Base-by-base conservation (phyloP, 1,140 invertebrate genomes). In the Listronotus bonariensis region DNA sequence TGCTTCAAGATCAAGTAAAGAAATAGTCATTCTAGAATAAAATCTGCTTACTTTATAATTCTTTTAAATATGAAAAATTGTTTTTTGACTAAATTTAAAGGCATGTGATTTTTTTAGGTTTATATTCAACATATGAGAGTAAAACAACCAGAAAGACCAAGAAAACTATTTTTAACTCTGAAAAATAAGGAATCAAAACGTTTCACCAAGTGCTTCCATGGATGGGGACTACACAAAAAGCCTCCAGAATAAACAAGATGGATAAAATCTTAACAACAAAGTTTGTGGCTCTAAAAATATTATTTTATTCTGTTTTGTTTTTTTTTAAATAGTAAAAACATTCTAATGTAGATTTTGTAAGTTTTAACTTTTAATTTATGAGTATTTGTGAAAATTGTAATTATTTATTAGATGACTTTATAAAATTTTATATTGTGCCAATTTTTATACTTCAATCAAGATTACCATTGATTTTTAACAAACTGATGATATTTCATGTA, bases 171-270 rank as follows among this genome's bases (percentile, higher is more conserved):
- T 80, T 85, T 98, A n/a, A 96, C 96, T 18, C 84, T 98, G 60
- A 99, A 98, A 82, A 95, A 95, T 75, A 97, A 97, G 76, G 97
- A 99, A 81, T 95, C 95, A 11, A 86, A 86, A 69, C 85, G 93
- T 71, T 99, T 99, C 80, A 93, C 90, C 49, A 97, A 97, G 81
- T 99, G 97, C 80, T 99, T 99, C 86, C 98, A 99, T 79, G 97
- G 96, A 43, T 99, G 98, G 98, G 87, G 88, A 63, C 79, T 80
- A 49, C 89, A 92, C 74, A 91, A 90, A 78, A 83, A 82, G 70
- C 85, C 88, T 41, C 88, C 86, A 34, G 88, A 89, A 72, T 89
- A 26, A 26, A 26, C 20, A 26, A 5, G 5, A 26, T 26, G 20
- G 20, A 26, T 26, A 26, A 26, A 26, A 26, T n/a, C n/a, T n/a